phyloP scores from a whole-genome alignment of 2,888 invertebrate species.

The Galeruca laticollis region DNA sequence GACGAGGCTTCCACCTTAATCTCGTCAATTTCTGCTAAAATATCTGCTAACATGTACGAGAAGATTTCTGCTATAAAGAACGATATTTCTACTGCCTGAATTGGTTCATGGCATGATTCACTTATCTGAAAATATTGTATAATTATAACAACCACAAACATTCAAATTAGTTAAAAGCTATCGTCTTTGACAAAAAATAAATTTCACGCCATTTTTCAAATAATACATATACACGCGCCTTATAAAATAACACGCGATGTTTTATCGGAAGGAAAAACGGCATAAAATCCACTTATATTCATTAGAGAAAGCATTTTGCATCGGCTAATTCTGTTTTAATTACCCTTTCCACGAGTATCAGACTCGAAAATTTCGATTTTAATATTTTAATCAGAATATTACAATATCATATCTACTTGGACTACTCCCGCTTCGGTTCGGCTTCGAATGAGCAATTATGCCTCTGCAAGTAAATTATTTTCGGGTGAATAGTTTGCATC shows the following conservation, averaged over 20 bases:
- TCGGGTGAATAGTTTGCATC: constrained; percentile 3
- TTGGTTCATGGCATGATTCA: too few species aligned
- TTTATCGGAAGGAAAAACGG: background rate
- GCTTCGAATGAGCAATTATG: constrained; percentile 9
- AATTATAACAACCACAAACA: background rate
- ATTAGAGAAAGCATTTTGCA: constrained; percentile 3
- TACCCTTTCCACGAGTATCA: background rate
- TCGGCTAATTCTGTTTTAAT: background rate
- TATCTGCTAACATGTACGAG: too few species aligned
- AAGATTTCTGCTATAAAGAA: too few species aligned
- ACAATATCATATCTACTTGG: background rate
- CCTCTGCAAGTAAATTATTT: constrained; percentile 1
- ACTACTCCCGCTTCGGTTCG: background rate
- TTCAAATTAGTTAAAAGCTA: background rate
- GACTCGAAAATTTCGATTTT: constrained; percentile 8
- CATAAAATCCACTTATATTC: too few species aligned
- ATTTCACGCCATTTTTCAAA: too few species aligned
- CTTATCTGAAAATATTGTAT: too few species aligned
- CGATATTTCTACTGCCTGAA: too few species aligned
- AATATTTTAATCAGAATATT: constrained; percentile 3
- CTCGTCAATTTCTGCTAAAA: too few species aligned
- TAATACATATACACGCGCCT: background rate
- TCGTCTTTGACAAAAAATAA: too few species aligned
- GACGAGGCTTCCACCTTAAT: too few species aligned
- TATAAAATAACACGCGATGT: background rate